Evolutionary conservation across 2,113 vertebrate species (phyloP), one percentile per base, ranked within the genome.

Genomic region (Gadus macrocephalus): DNA sequence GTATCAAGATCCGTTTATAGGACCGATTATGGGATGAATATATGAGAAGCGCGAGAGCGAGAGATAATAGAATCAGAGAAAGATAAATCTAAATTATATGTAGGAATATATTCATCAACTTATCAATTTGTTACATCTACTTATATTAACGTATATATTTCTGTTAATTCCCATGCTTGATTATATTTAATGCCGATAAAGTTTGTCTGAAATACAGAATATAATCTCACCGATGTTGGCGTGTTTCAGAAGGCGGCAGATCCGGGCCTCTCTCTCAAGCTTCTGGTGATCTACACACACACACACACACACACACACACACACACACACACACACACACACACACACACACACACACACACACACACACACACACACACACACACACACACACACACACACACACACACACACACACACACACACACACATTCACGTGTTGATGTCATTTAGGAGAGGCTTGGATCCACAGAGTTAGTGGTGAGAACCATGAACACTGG

Each of bases 211-310:
- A 49, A 49, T 49, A 14, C 1, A 49, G 42, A 49, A 14, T 12
- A 49, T 62, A 16, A 11, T 79, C 91, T 88, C 89, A 96, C 95
- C 95, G 0, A 97, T 97, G 87, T 97, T 97, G 71, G 94, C 86
- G 61, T 97, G 95, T 84, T 97, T 96, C 80, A 97, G 87, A 78
- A 97, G 94, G 65, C 95, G 95, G 85, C 95, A 97, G 85, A 97
- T 97, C 83, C 95, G 91, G 78, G 95, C 95, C 91, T 97, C 95
- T 74, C 95, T 92, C 91, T 97, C 95, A 89, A 97, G 75, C 87
- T 97, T 97, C 92, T 97, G 95, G 80, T 97, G 95, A 92, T 97
- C 95, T 97, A 82, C 72, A 84, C n/a, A 64, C 16, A 17, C 27
- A 6, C 42, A 9, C 42, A 12, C 42, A 9, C 9, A 12, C 42